Percentiles rank a stretch among this genome's conserved stretches.
Conservation (phyloP, 1,140 invertebrate species). For the Stenopsyche tienmushanensis region DNA sequence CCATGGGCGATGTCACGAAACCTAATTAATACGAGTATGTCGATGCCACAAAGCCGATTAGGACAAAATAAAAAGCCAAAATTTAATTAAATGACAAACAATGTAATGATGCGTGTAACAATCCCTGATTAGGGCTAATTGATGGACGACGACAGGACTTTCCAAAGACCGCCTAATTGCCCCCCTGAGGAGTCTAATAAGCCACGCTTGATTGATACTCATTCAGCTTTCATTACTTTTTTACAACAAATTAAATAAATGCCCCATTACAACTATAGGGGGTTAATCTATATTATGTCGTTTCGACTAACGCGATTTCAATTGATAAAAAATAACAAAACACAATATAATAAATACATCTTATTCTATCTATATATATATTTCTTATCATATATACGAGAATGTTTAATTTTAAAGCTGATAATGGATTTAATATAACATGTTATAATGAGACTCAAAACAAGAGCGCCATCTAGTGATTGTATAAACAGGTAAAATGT, state of each 20-base stretch:
- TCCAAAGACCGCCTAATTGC: slow-evolving; percentile 3
- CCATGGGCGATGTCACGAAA: too few species aligned
- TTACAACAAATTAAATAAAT: neutral
- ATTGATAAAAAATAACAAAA: neutral
- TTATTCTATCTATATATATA: neutral
- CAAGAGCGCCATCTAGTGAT: too few species aligned
- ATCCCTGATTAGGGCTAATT: slow-evolving; percentile 22
- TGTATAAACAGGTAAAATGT: too few species aligned
- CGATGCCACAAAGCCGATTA: neutral
- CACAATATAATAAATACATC: neutral
- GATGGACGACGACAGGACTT: slow-evolving; percentile 1
- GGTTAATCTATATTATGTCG: neutral
- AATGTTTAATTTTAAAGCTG: too few species aligned
- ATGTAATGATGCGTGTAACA: slow-evolving; percentile 24
- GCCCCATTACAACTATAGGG: too few species aligned
- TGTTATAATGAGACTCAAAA: too few species aligned
- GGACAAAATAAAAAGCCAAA: slow-evolving; percentile 6
- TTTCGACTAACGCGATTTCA: too few species aligned
- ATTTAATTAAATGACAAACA: slow-evolving; percentile 24
- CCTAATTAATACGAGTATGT: neutral
- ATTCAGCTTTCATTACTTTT: neutral
- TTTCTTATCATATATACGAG: neutral
- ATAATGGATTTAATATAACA: too few species aligned
- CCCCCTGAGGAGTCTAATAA: neutral
- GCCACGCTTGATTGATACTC: slow-evolving; percentile 12